These are phyloP conservation scores for Bovichtus diacanthus DNA, from an alignment of 2,797 vertebrate species.

Conservation along the genomic window DNA sequence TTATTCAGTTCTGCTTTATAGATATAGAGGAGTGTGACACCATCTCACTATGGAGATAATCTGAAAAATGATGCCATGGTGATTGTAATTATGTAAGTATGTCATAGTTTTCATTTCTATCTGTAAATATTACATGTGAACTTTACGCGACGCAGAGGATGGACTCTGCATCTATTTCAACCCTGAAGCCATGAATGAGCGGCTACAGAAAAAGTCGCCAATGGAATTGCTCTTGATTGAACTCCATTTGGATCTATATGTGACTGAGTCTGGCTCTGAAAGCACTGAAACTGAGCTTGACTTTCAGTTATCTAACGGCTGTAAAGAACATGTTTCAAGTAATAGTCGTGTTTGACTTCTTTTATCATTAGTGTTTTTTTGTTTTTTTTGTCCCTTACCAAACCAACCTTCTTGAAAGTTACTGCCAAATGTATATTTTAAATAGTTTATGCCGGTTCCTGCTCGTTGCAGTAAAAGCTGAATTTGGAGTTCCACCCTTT, in stretches of 20 bases:
- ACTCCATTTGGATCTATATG: slow-evolving; percentile 2
- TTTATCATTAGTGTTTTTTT: background rate
- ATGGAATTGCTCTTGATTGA: slow-evolving; percentile 57
- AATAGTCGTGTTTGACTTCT: background rate
- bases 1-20: background rate
- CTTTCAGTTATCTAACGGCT: slow-evolving; percentile 54
- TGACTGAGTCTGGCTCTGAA: slow-evolving; percentile 27
- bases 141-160: slow-evolving; percentile 24
- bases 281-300: slow-evolving; percentile 36
- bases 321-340: slow-evolving; percentile 28
- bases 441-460: background rate
- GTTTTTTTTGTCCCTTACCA: background rate
- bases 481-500: background rate
- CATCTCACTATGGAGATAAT: background rate
- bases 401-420: background rate
- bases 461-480: background rate
- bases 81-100: slow-evolving; percentile 44
- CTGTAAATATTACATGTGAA: slow-evolving; percentile 25
- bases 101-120: slow-evolving; percentile 22
- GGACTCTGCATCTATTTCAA: slow-evolving; percentile 9
- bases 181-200: slow-evolving; percentile 18
- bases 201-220: slow-evolving; percentile 24
- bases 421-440: too few relatives aligned
- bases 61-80: slow-evolving; percentile 8
- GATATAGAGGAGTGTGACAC: background rate